Base-by-base conservation (phyloP, 2,797 vertebrate species). In the Channa striata region DNA sequence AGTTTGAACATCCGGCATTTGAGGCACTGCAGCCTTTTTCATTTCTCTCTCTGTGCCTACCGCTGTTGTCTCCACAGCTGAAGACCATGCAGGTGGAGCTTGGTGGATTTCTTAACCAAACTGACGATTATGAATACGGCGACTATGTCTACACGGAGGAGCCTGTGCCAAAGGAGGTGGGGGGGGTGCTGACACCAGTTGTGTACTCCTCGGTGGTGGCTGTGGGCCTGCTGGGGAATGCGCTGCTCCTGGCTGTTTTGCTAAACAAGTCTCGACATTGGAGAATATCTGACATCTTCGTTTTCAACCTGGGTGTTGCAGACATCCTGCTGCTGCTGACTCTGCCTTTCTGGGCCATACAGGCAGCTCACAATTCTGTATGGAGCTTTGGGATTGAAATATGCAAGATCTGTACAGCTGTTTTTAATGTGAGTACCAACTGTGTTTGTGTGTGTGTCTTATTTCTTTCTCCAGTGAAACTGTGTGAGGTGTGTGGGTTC, bases 321-420 rank as follows among this genome's bases (percentile, higher is more conserved):
- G 96, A 98, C 4, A 1, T 87, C 11, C 85, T 96, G 14, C 90
- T 98, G 51, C 90, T 97, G 62, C 0, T 93, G 0, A 96, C 93
- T 0, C 80, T 97, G 49, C 95, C 96, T 0, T 65, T 96, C 63
- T 94, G 94, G 95, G 93, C 93, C 0, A 87, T 78, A 4, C 91
- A 95, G 11, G 89, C 86, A 0, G 57, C 70, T 1, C 14, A 54
- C 0, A 2, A 0, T 1, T 36, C 47, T 14, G 90, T 85, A 23
- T 95, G 92, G 95, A 68, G 72, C 63, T 91, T 93, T 0, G 80
- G 84, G 0, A 65, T 37, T 0, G 52, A 20, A 19, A 62, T 93
- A 42, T 96, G 96, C 86, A 94, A 94, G 62, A 69, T 96, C 21
- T 81, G 85, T 1, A 94, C 92, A 19, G 93, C 90, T 0, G 23